These are phyloP conservation scores for Oplegnathus fasciatus DNA, from an alignment of 2,113 vertebrate genomes.

Conservation along the genomic window DNA sequence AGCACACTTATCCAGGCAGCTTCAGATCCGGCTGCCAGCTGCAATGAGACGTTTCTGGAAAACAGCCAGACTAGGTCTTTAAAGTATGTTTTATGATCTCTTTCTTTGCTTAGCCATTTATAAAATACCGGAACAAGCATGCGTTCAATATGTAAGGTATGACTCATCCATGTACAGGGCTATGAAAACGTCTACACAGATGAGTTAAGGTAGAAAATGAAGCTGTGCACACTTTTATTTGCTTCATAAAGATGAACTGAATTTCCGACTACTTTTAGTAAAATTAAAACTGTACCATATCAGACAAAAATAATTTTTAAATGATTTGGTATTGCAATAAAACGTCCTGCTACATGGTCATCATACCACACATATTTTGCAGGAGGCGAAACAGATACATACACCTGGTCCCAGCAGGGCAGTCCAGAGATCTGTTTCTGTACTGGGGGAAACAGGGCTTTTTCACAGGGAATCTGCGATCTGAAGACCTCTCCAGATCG, in stretches of 20 bases:
- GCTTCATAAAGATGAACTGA: neutral
- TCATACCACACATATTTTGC: constrained; percentile 51
- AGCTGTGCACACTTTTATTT: neutral
- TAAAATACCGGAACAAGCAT: constrained; percentile 33
- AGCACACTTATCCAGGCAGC: constrained; percentile 36
- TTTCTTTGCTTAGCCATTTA: constrained; percentile 13
- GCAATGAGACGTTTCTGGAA: constrained; percentile 11
- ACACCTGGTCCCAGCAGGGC: constrained; percentile 76
- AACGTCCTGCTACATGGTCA: neutral
- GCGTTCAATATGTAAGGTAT: constrained; percentile 51
- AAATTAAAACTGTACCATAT: neutral
- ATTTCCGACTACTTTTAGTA: neutral
- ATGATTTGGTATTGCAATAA: neutral
- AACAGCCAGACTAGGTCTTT: constrained; percentile 34
- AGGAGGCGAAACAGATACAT: constrained; percentile 67
- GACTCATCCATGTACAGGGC: constrained; percentile 40
- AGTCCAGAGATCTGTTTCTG: constrained; percentile 86
- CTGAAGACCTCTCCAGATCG: constrained; percentile 83
- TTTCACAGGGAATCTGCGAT: constrained; percentile 84
- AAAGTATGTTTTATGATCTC: constrained; percentile 34
- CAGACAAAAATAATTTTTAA: neutral
- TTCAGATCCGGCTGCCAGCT: constrained; percentile 46
- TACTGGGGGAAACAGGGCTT: constrained; percentile 82
- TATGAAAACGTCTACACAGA: neutral
- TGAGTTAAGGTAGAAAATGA: neutral